A percentile compares a stretch with the other conserved stretches of the same genome.
Evolutionary conservation across 2,797 vertebrate species (phyloP).

Genomic region (Tapirus indicus): DNA sequence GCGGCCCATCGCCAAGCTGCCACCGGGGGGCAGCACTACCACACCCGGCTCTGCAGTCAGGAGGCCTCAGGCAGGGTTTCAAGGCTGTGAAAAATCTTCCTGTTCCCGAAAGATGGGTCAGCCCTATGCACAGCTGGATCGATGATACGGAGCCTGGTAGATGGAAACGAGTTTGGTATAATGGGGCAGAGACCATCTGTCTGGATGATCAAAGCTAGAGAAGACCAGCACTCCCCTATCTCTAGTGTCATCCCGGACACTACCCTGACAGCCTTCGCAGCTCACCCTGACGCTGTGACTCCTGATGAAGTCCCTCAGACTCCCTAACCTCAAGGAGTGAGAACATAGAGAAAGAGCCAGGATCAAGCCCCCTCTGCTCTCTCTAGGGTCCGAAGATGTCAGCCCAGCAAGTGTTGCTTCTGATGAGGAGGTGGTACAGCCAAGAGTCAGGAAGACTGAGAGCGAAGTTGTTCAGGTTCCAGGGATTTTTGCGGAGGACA

Average conservation of each 20-base stretch:
- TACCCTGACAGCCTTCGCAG: neutral
- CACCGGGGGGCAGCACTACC: conserved; percentile 72
- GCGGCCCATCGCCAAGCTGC: neutral
- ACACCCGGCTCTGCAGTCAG: neutral
- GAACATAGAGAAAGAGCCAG: neutral
- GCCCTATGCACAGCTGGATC: neutral
- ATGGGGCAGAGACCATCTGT: neutral
- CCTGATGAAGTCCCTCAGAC: neutral
- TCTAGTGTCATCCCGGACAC: neutral
- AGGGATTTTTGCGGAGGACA: neutral
- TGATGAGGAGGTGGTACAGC: neutral
- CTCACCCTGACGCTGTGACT: neutral
- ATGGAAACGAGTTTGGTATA: neutral
- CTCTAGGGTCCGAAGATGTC: neutral
- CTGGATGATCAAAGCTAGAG: neutral
- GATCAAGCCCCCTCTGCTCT: neutral
- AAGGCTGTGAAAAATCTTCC: neutral
- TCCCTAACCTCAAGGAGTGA: neutral
- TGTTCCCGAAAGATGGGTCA: neutral
- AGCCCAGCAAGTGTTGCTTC: neutral
- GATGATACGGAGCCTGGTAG: neutral
- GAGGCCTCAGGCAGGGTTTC: neutral
- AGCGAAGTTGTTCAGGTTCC: neutral
- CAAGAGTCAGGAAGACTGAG: neutral
- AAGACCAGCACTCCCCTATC: neutral